Evolutionary conservation across 2,797 vertebrate genomes (phyloP).

Genomic region (Malacoraja senta): DNA sequence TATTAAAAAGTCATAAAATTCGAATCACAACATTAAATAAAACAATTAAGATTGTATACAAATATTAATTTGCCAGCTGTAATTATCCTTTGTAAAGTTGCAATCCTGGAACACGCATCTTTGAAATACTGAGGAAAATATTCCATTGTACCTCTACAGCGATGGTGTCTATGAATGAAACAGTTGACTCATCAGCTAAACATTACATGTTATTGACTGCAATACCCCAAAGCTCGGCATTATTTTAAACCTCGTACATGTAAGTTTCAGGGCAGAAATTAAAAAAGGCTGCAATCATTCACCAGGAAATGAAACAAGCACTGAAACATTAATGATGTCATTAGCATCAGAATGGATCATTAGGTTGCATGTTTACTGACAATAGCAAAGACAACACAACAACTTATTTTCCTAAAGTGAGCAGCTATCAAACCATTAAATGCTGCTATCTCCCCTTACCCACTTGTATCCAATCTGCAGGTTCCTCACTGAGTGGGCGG

Average conservation of each 20-base stretch:
- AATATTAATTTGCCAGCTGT: background rate
- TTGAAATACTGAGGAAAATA: background rate
- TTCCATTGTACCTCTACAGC: background rate
- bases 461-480: constrained; percentile 2
- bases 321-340: background rate
- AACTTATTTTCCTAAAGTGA: background rate
- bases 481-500: background rate
- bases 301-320: background rate
- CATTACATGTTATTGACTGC: background rate
- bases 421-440: background rate
- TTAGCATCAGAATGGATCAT: background rate
- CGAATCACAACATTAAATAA: background rate
- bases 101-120: background rate
- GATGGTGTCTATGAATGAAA: background rate
- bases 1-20: background rate
- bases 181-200: background rate
- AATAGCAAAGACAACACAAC: background rate
- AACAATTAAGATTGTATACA: background rate
- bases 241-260: background rate
- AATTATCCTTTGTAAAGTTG: background rate
- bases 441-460: background rate
- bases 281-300: background rate
- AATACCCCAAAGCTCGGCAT: background rate
- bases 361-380: background rate
- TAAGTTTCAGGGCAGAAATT: background rate